Evolutionary conservation across 2,113 vertebrate species (phyloP), one percentile per base, ranked within the genome.

Genomic region (Reinhardtius hippoglossoides): DNA sequence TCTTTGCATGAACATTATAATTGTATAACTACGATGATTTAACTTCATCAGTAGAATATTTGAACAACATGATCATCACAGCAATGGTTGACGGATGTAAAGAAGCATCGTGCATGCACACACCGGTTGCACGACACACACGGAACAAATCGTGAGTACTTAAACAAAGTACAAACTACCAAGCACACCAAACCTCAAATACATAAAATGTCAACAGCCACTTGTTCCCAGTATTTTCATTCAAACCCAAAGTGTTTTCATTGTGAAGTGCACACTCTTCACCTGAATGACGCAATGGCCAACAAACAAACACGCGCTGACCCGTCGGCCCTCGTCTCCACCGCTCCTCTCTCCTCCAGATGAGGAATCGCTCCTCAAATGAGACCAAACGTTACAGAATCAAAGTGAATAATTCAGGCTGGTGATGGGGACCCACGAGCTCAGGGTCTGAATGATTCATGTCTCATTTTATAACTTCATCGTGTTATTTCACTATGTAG

Each of bases 341-440:
- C 21, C 24, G 64, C 81, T 79, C 55, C 81, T 79, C 55, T 52
- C 72, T 80, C 27, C 48, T 50, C 3, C 27, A 67, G 57, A 78
- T 58, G 64, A 76, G 77, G 86, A 78, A 74, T 71, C 0, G 8
- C 71, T 82, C 56, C 60, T 65, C 78, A 80, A 65, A 87, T 83
- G 84, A 87, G 81, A 88, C 88, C 84, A 79, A 93, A 91, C 79
- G 74, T 91, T 90, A 82, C 80, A 62, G 75, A 91, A 92, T 91
- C 91, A 93, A 93, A 93, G 92, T 93, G 92, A 93, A 93, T 94
- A 84, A 93, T 94, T 94, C 79, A 93, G 74, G 24, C 74, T 70
- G 83, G 62, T 52, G 37, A 85, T 81, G 76, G 68, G 81, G 84
- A 89, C 77, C 59, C 71, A 74, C 35, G 55, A 88, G 87, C 83